Conservation (phyloP, 2,113 vertebrate genomes). For the Odontesthes bonariensis region DNA sequence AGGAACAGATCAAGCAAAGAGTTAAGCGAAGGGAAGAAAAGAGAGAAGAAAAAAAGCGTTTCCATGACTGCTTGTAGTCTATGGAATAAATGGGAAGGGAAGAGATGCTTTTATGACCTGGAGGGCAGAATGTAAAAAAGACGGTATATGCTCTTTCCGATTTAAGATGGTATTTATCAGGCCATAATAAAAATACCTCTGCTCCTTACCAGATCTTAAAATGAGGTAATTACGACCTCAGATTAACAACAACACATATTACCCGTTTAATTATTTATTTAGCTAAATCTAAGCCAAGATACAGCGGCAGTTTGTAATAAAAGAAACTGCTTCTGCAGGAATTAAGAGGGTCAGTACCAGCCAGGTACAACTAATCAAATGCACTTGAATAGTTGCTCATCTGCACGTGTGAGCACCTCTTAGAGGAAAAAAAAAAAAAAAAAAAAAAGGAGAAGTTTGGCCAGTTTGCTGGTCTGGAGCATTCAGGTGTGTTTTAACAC, state of each 20-base stretch:
- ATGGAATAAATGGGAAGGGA: constrained; percentile 37
- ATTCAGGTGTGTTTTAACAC: no score
- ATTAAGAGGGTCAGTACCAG: no score
- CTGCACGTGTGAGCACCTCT: no score
- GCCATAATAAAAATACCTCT: not conserved
- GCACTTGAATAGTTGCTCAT: no score
- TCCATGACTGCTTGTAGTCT: constrained; percentile 34
- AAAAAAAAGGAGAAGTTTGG: no score
- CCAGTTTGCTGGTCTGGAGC: no score
- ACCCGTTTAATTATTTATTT: no score
- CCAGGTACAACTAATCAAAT: no score
- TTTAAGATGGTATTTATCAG: not conserved
- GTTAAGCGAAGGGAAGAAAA: constrained; percentile 32
- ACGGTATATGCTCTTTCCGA: not conserved
- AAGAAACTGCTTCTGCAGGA: no score
- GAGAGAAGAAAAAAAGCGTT: not conserved
- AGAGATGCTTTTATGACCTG: constrained; percentile 31
- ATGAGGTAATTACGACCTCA: not conserved
- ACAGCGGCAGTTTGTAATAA: no score
- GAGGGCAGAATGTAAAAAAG: constrained; percentile 9
- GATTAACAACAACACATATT: not conserved
- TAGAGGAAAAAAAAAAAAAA: no score
- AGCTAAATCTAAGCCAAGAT: no score
- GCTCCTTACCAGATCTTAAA: not conserved
- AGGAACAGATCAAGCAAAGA: constrained; percentile 8